Evolutionary conservation across 2,797 vertebrate species (phyloP), one percentile per base, ranked within the genome.

Genomic region (Ataeniobius toweri): DNA sequence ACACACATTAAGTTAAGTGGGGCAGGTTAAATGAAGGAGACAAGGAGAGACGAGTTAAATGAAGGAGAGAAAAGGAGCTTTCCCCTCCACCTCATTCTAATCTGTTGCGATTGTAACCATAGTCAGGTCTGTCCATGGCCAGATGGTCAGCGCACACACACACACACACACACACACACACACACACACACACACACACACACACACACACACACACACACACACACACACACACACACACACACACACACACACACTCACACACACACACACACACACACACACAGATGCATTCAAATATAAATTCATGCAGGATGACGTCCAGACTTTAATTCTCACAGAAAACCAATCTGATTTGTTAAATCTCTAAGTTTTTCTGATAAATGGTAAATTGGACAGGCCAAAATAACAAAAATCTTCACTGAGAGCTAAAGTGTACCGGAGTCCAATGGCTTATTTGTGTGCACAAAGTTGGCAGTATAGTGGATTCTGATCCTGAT

Each of bases 51-150:
- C 10, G 80, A 91, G 90, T 94, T 94, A 92, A 94, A 94, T 93
- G 92, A 94, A 93, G 90, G 87, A 91, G 88, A 94, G 92, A 92
- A 93, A 86, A 93, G 79, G 75, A 88, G 86, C 85, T 90, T 93
- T 93, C 84, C 90, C 86, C 82, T 91, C 82, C 87, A 89, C 86
- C 91, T 91, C 90, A 92, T 89, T 88, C 89, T 94, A 92, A 94
- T 94, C 89, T 91, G 89, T 83, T 91, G 86, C 86, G 90, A 93
- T 92, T 85, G 89, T 91, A 88, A 86, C 89, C 86, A 86, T 84
- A 82, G 83, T 88, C 83, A 86, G 87, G 80, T 86, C 90, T 88
- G 85, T 86, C 85, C 39, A 65, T 63, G 71, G 83, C 91, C 94
- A 94, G 93, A 93, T 94, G 93, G 92, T 89, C 74, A 73, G 70